Evolutionary conservation across 2,888 invertebrate genomes (phyloP).

Genomic region (Caenorhabditis sp.): DNA sequence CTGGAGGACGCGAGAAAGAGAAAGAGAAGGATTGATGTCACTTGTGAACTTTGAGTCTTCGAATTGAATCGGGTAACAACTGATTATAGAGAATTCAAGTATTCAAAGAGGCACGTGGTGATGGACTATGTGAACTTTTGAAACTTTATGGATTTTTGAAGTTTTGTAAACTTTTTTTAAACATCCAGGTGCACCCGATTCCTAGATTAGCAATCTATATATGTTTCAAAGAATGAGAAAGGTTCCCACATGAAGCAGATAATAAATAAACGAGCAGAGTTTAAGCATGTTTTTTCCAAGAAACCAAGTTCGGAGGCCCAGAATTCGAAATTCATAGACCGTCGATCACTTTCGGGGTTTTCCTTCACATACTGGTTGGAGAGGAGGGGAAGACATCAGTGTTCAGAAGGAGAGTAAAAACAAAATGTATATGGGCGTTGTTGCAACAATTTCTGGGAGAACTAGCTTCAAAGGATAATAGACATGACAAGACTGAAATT

Average conservation of each 20-base stretch:
- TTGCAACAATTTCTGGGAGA: not conserved
- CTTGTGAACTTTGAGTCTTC: slow-evolving; percentile 39
- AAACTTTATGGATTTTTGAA: not conserved
- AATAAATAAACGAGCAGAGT: no score
- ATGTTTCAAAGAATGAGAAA: not conserved
- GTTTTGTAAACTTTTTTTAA: no score
- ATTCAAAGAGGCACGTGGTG: not conserved
- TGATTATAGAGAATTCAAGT: not conserved
- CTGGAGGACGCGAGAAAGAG: slow-evolving; percentile 8
- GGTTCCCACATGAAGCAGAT: no score
- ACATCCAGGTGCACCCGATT: no score
- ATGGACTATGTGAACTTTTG: not conserved
- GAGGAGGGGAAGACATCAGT: slow-evolving; percentile 32
- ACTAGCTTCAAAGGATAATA: no score
- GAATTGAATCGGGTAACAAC: not conserved
- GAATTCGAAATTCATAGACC: slow-evolving; percentile 17
- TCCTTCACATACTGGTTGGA: slow-evolving; percentile 5
- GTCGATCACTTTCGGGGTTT: not conserved
- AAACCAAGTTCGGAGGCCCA: not conserved
- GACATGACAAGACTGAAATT: no score
- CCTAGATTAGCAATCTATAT: no score
- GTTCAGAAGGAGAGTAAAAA: slow-evolving; percentile 22
- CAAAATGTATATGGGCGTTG: not conserved
- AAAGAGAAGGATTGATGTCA: slow-evolving; percentile 33
- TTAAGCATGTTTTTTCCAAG: not conserved